Base-by-base conservation (phyloP, 2,888 invertebrate species). In the Brenthis daphne region DNA sequence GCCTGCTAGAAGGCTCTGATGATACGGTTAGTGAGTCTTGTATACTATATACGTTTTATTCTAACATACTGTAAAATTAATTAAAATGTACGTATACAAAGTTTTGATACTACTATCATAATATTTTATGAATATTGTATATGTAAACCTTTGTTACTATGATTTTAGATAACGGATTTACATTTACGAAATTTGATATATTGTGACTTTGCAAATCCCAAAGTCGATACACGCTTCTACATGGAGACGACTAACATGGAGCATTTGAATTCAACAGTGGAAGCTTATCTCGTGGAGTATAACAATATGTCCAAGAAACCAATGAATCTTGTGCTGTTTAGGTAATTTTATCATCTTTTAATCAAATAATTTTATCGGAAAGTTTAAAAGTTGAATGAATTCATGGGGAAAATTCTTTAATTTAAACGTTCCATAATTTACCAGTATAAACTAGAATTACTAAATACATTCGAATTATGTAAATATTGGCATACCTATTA, bases 291-390 rank as follows among this genome's bases (percentile, higher is more conserved):
- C 14, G 95, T 95, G 0, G 99, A 99, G 83, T 98, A 96, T 83
- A 99, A 99, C 85, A 97, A 97, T 75, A 97, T 99, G 97, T 96
- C 97, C 12, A 99, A 98, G 86, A 98, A 98, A 82, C 98, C 98
- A 0, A 99, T 99, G 99, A 97, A 98, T 86, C 94, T 99, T 66
- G 98, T 99, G 3, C 90, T 99, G 50, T 98, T 98, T 87, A 95
- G 96, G 95, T 97, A 85, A 77, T 68, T 53, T 29, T 51, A 50
- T 24, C n/a, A 48, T 47, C 16, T 56, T 12, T 11, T 33, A 20
- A 50, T 24, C 3, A 24, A 24, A 24, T 24, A 24, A 24, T 24
- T 3, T 24, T 24, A 24, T 24, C 24, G 3, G 24, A n/a, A 4
- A 6, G 13, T 14, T 37, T 6, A 1, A 24, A 33, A 14, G 3